Evolutionary conservation across 2,888 invertebrate genomes (phyloP), one percentile per base, ranked within the genome.

Genomic region (Frankliniella intonsa): DNA sequence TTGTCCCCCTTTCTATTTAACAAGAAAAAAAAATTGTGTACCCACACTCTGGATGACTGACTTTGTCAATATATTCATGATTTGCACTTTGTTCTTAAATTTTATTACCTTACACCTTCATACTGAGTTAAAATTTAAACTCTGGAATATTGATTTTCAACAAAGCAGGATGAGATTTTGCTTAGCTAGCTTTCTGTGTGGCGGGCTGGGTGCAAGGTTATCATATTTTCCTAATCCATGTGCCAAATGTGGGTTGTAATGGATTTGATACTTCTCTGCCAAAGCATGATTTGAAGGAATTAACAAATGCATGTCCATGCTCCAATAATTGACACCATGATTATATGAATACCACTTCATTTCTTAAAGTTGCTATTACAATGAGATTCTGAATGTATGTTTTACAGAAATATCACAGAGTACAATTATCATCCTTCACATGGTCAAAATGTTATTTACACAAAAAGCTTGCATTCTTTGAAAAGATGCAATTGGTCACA

Each of bases 51-150:
- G 69, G 19, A 62, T 76, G 22, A 25, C 25, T 76, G 69, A 62
- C 22, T 22, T 69, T 25, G 12, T 76, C 69, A 76, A 76, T 76
- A 76, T 76, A 76, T 76, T 76, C 69, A 76, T 76, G 69, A 25
- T 76, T 76, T 76, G 69, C 10, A 8, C 22, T 76, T 76, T 22
- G 3, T 8, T 69, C n/a, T 7, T 69, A 22, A 22, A n/a, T 0
- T 69, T 69, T 22, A 9, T 69, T 22, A 11, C 69, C 69, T 65
- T 9, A 3, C 38, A 38, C 38, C 38, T 38, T 38, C 2, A 38
- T 38, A 5, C 2, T 38, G 38, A 38, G 5, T 38, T 38, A 38
- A 38, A 38, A 38, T 38, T 38, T 38, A 38, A 3, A 5, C 38
- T 38, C 38, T 3, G 38, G 3, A 3, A 38, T 38, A 38, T 38